These are phyloP conservation scores for Drosophila baimaii DNA, from an alignment of 1,140 invertebrate species.

Conservation along the genomic window DNA sequence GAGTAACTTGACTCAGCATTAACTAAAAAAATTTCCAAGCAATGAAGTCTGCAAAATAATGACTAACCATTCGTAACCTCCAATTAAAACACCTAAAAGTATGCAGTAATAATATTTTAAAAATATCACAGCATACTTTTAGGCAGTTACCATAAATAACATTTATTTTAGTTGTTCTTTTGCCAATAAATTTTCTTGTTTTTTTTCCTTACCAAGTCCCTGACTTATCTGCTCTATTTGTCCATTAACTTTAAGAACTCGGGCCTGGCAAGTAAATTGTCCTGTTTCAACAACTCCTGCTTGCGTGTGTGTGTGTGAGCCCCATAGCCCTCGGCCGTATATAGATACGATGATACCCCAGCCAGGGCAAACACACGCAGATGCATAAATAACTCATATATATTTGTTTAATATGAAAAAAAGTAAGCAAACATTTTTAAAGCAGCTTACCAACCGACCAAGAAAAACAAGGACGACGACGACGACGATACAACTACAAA, in stretches of 20 bases:
- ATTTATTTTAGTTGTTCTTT: slow-evolving; percentile 1
- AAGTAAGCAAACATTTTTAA: slow-evolving; percentile 47
- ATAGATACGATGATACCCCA: slow-evolving; percentile 33
- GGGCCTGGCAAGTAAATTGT: slow-evolving; percentile 54
- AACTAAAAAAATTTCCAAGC: background rate
- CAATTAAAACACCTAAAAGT: background rate
- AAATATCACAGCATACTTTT: background rate
- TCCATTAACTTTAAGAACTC: slow-evolving; percentile 47
- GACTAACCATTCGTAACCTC: background rate
- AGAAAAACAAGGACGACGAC: slow-evolving; percentile 21
- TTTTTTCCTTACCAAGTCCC: slow-evolving; percentile 4
- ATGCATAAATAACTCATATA: slow-evolving; percentile 57
- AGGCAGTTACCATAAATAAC: background rate
- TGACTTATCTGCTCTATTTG: slow-evolving; percentile 39
- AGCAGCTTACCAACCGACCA: slow-evolving; percentile 36
- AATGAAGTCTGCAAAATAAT: background rate
- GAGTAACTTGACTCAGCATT: background rate
- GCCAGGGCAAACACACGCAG: slow-evolving; percentile 43
- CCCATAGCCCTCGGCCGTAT: slow-evolving; percentile 22
- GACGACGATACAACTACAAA: slow-evolving; percentile 10
- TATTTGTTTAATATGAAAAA: slow-evolving; percentile 45
- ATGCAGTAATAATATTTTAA: background rate
- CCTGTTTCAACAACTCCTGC: slow-evolving; percentile 66
- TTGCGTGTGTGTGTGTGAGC: slow-evolving; percentile 52
- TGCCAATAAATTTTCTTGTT: slow-evolving; percentile 1